These are phyloP conservation scores for Eilema griseolum DNA, from an alignment of 2,888 invertebrate species.

Conservation along the genomic window DNA sequence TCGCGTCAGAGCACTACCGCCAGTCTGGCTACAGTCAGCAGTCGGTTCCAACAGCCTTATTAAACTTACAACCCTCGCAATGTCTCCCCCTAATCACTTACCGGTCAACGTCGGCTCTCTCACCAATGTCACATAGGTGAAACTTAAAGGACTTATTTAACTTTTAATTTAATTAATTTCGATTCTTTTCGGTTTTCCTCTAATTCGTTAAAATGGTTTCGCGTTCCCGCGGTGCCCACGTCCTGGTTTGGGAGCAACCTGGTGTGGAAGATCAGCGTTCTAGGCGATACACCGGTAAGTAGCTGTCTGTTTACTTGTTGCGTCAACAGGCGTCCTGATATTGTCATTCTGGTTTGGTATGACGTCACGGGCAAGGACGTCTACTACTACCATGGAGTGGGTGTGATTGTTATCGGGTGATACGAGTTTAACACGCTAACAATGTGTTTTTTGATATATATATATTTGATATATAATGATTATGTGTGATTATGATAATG, in stretches of 20 bases:
- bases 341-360: slow-evolving; percentile 21
- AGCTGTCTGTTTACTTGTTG: slow-evolving; percentile 35
- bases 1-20: slow-evolving; percentile 44
- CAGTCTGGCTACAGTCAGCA: slow-evolving; percentile 55
- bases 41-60: slow-evolving; percentile 56
- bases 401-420: slow-evolving; percentile 21
- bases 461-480: too few species aligned
- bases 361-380: slow-evolving; percentile 56
- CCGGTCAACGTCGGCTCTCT: slow-evolving; percentile 66
- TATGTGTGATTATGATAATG: too few species aligned
- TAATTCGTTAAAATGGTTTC: slow-evolving; percentile 71
- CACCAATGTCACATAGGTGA: slow-evolving; percentile 80
- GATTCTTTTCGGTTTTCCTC: slow-evolving; percentile 49
- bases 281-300: slow-evolving; percentile 69
- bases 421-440: slow-evolving; percentile 24
- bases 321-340: slow-evolving; percentile 18
- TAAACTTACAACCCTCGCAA: slow-evolving; percentile 67
- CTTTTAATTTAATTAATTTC: slow-evolving; percentile 36
- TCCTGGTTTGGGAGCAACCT: slow-evolving; percentile 91
- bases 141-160: slow-evolving; percentile 37
- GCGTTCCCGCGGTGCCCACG: slow-evolving; percentile 87
- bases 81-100: slow-evolving; percentile 60
- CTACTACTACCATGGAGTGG: slow-evolving; percentile 14
- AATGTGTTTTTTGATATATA: too few species aligned
- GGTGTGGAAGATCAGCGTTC: slow-evolving; percentile 87